Evolutionary conservation across 2,888 invertebrate genomes (phyloP).

Genomic region (Drosophila atroscutellata): DNA sequence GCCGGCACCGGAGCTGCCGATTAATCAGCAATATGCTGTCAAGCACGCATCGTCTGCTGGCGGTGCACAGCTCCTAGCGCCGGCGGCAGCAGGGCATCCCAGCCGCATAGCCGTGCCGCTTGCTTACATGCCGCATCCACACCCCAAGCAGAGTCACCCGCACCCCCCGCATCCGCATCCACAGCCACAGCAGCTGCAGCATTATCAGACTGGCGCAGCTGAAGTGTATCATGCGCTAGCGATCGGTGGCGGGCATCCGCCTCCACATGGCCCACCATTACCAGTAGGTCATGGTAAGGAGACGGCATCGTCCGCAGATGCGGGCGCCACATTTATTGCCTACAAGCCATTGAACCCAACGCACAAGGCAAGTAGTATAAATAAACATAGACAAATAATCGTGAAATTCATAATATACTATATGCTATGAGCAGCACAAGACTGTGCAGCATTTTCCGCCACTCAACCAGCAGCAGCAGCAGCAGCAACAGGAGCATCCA

Average conservation of each 20-base stretch:
- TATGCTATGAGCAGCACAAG: conserved; percentile 71
- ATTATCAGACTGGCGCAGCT: conserved; percentile 73
- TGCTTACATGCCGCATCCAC: conserved; percentile 78
- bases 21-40: conserved; percentile 83
- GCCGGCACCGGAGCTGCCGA: conserved; percentile 87
- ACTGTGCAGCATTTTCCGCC: conserved; percentile 82
- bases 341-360: conserved; percentile 70
- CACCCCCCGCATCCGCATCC: conserved; percentile 5
- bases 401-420: conserved; percentile 56
- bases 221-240: conserved; percentile 78
- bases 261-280: conserved; percentile 61
- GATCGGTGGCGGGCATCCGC: conserved; percentile 40
- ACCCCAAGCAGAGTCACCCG: conserved; percentile 29
- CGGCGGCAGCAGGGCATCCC: conserved; percentile 46
- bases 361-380: conserved; percentile 69
- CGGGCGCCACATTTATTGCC: conserved; percentile 70
- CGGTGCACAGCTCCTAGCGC: conserved; percentile 63
- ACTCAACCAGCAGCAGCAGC: conserved; percentile 53
- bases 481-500: conserved; percentile 34
- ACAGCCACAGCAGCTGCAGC: conserved; percentile 23
- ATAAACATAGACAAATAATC: conserved; percentile 68
- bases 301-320: conserved; percentile 48
- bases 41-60: conserved; percentile 67
- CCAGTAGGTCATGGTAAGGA: conserved; percentile 62
- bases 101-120: conserved; percentile 78